Base-by-base conservation (phyloP, 1,140 invertebrate genomes). In the Bombus breviceps region DNA sequence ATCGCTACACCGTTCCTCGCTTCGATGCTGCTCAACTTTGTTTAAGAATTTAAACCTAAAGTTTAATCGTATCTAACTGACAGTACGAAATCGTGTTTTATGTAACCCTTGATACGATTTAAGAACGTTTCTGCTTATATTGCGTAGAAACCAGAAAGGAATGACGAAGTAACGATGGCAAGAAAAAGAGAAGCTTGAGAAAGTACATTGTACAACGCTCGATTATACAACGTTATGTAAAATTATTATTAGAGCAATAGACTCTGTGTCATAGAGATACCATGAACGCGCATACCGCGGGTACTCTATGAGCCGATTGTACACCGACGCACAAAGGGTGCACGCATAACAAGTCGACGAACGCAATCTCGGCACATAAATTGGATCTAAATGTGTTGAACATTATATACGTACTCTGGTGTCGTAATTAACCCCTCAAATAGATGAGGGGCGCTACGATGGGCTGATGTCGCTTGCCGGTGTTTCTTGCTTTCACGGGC, bases 381-480 rank as follows among this genome's bases (percentile, higher is more conserved):
- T 90, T 90, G 89, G 82, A 83, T 90, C 85, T 90, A 89, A 87
- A 83, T 90, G 86, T 90, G 88, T 81, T 80, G 83, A 39, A 81
- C 64, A 66, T 87, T 53, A 74, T 53, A 74, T 84, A 79, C 68
- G 64, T 83, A 86, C 47, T 28, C 73, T 81, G 80, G 66, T 76
- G 72, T 90, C 75, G 57, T 73, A 78, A 86, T 88, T 86, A 79
- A 76, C 79, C 78, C 79, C 68, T 81, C 86, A 69, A 57, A 41
- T 85, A 87, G 87, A 88, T 71, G 71, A 85, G 68, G 84, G 85
- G 82, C 86, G 90, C 90, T 92, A 83, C 85, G 85, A 92, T 92
- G 88, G 89, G 89, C 91, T 92, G 90, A 92, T 93, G 89, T 93
- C 88, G 92, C 93, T 94, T 94, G 90, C 92, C 92, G 90, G 88